Percentiles rank a stretch among this genome's conserved stretches.
Conservation (phyloP, 2,797 vertebrate genomes). For the Notolabrus celidotus region DNA sequence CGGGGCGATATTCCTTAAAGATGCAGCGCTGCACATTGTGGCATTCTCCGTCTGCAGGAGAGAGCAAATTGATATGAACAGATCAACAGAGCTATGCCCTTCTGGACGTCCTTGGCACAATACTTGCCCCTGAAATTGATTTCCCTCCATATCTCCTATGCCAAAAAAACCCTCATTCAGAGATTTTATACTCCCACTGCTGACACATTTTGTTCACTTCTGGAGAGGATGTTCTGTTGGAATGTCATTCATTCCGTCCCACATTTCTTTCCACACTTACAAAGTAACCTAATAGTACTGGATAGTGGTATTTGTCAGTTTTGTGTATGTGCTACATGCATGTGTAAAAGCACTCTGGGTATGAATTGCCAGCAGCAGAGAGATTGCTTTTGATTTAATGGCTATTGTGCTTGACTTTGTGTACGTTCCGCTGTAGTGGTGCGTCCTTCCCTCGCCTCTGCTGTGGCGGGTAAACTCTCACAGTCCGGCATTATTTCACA, state of each 20-base stretch:
- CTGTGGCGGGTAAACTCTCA: conserved; percentile 57
- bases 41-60: conserved; percentile 77
- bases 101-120: conserved; percentile 83
- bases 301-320: conserved; percentile 53
- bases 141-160: conserved; percentile 78
- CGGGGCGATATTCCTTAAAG: conserved; percentile 85
- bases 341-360: conserved; percentile 53
- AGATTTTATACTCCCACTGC: conserved; percentile 78
- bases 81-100: conserved; percentile 82
- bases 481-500: conserved; percentile 67
- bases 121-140: conserved; percentile 81
- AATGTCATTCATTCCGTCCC: conserved; percentile 72
- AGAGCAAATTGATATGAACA: conserved; percentile 83
- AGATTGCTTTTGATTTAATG: conserved; percentile 79
- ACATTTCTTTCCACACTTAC: conserved; percentile 53
- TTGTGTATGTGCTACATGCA: conserved; percentile 50
- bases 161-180: conserved; percentile 81
- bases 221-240: conserved; percentile 67
- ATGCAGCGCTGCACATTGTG: conserved; percentile 76
- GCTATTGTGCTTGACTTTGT: conserved; percentile 73
- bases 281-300: conserved; percentile 68
- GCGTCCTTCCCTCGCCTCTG: conserved; percentile 70
- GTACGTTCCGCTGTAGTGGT: conserved; percentile 61
- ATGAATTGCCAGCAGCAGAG: conserved; percentile 65
- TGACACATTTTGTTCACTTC: conserved; percentile 75